Evolutionary conservation across 1,140 invertebrate species (phyloP), one percentile per base, ranked within the genome.

Genomic region (Rhyacophila brunnea): DNA sequence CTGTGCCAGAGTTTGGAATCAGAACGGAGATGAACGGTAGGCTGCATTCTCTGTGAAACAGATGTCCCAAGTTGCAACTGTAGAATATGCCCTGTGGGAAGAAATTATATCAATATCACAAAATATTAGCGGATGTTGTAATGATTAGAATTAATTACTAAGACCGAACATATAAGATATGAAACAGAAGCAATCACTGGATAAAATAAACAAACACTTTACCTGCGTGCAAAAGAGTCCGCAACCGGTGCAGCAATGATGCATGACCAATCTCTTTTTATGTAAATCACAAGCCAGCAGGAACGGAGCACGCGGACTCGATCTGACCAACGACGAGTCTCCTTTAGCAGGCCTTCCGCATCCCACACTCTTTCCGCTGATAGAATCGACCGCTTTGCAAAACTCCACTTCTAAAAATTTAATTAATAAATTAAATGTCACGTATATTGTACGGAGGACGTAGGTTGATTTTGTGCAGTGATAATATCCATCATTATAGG

Each of bases 161-260:
- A n/a, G n/a, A n/a, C n/a, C n/a, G n/a, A n/a, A n/a, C n/a, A n/a
- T n/a, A n/a, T n/a, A n/a, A n/a, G n/a, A n/a, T n/a, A n/a, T n/a
- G n/a, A n/a, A n/a, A n/a, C n/a, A n/a, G n/a, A n/a, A n/a, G n/a
- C n/a, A n/a, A 23, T 46, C n/a, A 35, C n/a, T 6, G 34, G n/a
- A 35, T n/a, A 7, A n/a, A 6, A 35, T 35, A 35, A 7, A 7
- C 34, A 18, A 13, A 48, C 10, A 13, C 9, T n/a, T 70, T 69
- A 89, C 93, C 83, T 95, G 92, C 20, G 92, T 90, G 70, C 93
- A 96, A 72, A 95, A 97, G 13, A 92, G 77, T 5, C 93, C 94
- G 74, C 94, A 97, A 0, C 87, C 86, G 0, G 93, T 89, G 71
- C 94, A 97, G 71, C 92, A 94, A 69, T 94, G 92, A 71, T 97